Conservation (phyloP, 2,888 invertebrate genomes). For the Rhagonycha fulva region DNA sequence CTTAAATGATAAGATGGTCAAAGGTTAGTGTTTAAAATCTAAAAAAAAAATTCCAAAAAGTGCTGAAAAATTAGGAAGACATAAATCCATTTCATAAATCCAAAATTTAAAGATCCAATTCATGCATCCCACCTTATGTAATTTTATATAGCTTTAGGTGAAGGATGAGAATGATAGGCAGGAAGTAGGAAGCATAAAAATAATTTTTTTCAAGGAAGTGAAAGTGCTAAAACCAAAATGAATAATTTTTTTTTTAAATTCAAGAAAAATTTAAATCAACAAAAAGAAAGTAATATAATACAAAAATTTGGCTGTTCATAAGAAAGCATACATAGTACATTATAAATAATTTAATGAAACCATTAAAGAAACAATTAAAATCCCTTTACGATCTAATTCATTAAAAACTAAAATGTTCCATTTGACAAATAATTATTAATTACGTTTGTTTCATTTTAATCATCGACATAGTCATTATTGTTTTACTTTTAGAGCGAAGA, state of each 20-base stretch:
- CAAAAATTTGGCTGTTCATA: neutral
- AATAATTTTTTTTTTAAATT: neutral
- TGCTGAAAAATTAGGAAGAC: no score
- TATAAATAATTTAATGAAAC: neutral
- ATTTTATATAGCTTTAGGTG: no score
- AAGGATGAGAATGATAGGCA: neutral
- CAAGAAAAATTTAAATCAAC: neutral
- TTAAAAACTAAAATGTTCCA: neutral
- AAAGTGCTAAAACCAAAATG: neutral
- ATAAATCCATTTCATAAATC: no score
- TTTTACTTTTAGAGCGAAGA: constrained; percentile 41
- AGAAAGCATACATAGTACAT: neutral
- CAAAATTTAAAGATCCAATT: no score
- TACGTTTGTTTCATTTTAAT: neutral
- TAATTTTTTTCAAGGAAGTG: neutral
- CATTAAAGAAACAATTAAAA: neutral
- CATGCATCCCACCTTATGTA: no score
- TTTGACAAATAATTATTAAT: neutral
- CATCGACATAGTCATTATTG: neutral
- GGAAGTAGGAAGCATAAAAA: neutral
- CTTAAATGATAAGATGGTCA: no score
- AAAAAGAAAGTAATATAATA: neutral
- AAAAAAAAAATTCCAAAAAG: no score
- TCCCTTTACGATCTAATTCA: neutral
- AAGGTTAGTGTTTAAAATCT: no score